Evolutionary conservation across 1,140 invertebrate species (phyloP).

Genomic region (Atta cephalotes): DNA sequence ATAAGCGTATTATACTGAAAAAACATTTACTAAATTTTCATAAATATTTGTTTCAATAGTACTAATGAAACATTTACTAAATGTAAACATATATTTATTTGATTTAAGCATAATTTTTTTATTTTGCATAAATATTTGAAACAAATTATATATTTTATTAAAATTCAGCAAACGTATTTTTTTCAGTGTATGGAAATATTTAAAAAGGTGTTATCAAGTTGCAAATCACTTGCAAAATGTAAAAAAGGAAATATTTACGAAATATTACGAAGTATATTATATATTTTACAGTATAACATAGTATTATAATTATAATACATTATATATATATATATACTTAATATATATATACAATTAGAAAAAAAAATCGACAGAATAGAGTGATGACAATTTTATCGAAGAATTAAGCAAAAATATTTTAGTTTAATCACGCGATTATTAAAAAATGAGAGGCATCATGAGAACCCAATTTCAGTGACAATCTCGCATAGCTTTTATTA

Average conservation of each 20-base stretch:
- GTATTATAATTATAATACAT: neutral
- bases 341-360: neutral
- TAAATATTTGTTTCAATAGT: no score
- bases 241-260: neutral
- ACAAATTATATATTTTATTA: no score
- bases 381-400: neutral
- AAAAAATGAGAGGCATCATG: neutral
- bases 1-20: no score
- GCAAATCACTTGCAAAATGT: neutral
- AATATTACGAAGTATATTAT: no score
- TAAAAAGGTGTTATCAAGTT: neutral
- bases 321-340: neutral
- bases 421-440: neutral
- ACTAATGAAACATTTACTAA: no score
- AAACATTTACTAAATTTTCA: no score
- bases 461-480: slow-evolving; percentile 1
- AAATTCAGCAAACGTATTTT: no score
- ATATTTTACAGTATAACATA: no score
- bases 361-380: neutral
- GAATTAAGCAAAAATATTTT: slow-evolving; percentile 3
- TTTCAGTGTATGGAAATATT: neutral
- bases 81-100: no score
- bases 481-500: neutral
- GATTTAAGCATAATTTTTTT: no score
- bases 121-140: no score